Conservation (phyloP, 2,888 invertebrate genomes). For the Pinctada fucata region DNA sequence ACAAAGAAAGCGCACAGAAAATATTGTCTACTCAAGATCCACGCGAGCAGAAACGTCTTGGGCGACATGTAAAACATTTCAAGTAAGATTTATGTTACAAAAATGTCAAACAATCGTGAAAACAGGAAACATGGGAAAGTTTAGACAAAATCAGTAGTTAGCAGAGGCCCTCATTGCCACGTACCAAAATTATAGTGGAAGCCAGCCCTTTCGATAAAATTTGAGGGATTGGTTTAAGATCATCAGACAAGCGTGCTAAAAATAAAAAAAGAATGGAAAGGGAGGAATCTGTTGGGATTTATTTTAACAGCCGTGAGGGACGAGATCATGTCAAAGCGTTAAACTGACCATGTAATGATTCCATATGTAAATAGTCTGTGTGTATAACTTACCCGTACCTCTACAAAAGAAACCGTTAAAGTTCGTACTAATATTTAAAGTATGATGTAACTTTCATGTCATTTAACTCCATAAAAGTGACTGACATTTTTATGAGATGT, state of each 20-base stretch:
- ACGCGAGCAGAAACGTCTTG: constrained; percentile 67
- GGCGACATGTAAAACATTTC: constrained; percentile 69
- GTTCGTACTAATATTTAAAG: too few relatives aligned
- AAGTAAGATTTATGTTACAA: constrained; percentile 64
- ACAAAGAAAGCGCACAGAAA: constrained; percentile 58
- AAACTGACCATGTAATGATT: too few relatives aligned
- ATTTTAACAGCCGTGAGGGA: constrained; percentile 69
- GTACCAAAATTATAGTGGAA: constrained; percentile 71
- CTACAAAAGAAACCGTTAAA: too few relatives aligned
- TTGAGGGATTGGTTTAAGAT: constrained; percentile 74
- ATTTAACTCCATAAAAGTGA: too few relatives aligned
- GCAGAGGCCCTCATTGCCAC: constrained; percentile 62
- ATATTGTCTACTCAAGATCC: constrained; percentile 67
- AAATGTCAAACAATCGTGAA: constrained; percentile 64
- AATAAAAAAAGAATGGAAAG: constrained; percentile 67
- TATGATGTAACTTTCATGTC: too few relatives aligned
- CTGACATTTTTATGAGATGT: too few relatives aligned
- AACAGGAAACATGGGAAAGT: constrained; percentile 67
- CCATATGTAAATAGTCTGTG: too few relatives aligned
- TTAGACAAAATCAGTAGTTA: constrained; percentile 63
- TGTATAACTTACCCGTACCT: too few relatives aligned
- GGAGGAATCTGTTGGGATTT: constrained; percentile 70
- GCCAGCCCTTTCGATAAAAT: constrained; percentile 70
- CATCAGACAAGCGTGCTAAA: constrained; percentile 57
- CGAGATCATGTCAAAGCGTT: constrained; percentile 40